Evolutionary conservation across 2,888 invertebrate species (phyloP), one percentile per base, ranked within the genome.

Genomic region (Macrophya annulata): DNA sequence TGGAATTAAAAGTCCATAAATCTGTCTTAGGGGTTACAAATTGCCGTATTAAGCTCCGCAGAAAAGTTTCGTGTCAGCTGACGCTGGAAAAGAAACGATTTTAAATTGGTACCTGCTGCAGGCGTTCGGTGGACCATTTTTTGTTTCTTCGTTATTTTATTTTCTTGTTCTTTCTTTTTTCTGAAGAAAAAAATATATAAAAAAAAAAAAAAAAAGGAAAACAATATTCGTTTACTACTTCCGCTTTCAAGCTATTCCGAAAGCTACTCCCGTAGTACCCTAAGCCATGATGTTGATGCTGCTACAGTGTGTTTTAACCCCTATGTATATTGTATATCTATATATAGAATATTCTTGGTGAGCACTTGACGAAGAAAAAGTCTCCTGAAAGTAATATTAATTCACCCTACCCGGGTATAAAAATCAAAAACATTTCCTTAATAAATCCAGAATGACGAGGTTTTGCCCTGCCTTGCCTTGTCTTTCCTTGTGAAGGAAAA

Each of bases 1-100:
- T 83, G 68, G 68, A 83, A 83, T 83, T 71, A 83, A 83, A 83
- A 83, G 68, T 68, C 68, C 48, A 68, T 83, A 83, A 83, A 83
- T 83, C 83, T 83, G 83, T 83, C 83, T 83, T 48, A 68, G 48
- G 48, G 83, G 45, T 83, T 83, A 83, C 83, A 83, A 83, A 83
- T 83, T 83, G 31, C 83, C 83, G 83, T 83, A 83, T 83, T 83
- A 83, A 83, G 62, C 25, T 68, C 25, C 15, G 48, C n/a, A 43
- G 55, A 81, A 62, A 83, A 68, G 40, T 83, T 83, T 68, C 8
- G 45, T 62, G 59, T 81, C 62, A 81, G 81, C 81, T 81, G 62
- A 81, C 62, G 81, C 81, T 17, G 12, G 25, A 55, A 81, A 65
- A 81, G 77, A 25, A 81, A 81, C 59, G 59, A 45, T 62, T 81